Percentiles rank a stretch among this genome's conserved stretches.
Evolutionary conservation across 2,888 invertebrate species (phyloP).

Genomic region (Balanococcus diminutus): DNA sequence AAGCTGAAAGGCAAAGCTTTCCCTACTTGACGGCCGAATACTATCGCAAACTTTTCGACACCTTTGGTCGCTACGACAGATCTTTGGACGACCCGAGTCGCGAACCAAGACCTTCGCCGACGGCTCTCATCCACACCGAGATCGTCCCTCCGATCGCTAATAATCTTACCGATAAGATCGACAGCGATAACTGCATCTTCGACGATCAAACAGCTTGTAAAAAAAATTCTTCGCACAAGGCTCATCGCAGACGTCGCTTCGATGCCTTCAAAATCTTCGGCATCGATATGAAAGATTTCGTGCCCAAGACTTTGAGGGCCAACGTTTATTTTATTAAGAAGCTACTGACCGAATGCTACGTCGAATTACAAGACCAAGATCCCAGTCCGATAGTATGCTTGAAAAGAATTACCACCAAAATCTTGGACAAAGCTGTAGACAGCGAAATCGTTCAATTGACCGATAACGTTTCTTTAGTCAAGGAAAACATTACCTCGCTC

Average conservation of each 20-base stretch:
- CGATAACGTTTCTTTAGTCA: constrained; percentile 32
- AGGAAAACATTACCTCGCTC: constrained; percentile 12
- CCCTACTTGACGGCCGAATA: constrained; percentile 9
- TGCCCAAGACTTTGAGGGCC: constrained; percentile 1
- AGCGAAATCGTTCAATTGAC: constrained; percentile 38
- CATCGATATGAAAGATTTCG: not conserved
- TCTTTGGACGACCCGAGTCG: not conserved
- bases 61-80: not conserved
- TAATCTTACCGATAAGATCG: not conserved
- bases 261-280: constrained; percentile 14
- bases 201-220: not conserved
- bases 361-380: not conserved
- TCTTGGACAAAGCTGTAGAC: constrained; percentile 38
- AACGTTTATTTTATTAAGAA: constrained; percentile 16
- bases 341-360: constrained; percentile 20
- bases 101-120: not conserved
- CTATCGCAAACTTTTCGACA: constrained; percentile 27
- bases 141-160: not conserved
- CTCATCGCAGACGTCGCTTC: not conserved
- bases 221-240: not conserved
- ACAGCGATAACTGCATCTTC: not conserved
- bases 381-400: constrained; percentile 31
- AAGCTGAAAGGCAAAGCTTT: too few relatives aligned
- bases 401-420: constrained; percentile 38
- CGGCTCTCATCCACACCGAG: too few relatives aligned